Evolutionary conservation across 2,113 vertebrate species (phyloP).

Genomic region (Micromys minutus): DNA sequence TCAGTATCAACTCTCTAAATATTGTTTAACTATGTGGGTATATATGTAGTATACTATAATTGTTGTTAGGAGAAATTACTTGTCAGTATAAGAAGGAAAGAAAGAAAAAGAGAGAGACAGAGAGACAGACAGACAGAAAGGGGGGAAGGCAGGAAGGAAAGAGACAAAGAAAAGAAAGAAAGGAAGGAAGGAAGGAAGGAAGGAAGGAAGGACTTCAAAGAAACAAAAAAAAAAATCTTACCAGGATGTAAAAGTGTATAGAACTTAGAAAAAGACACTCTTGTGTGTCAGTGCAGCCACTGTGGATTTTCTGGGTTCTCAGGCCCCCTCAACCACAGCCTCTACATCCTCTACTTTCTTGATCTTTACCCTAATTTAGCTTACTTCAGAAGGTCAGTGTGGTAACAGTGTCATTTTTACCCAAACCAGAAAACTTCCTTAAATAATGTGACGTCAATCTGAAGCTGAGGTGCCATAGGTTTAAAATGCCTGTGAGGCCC

Average conservation of each 20-base stretch:
- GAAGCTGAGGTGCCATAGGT: not conserved
- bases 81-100: not conserved
- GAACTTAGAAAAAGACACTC: not conserved
- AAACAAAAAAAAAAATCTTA: not conserved
- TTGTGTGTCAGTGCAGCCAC: not conserved
- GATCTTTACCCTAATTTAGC: not conserved
- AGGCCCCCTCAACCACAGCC: not conserved
- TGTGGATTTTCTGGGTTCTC: not conserved
- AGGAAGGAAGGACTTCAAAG: not conserved
- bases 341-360: not conserved
- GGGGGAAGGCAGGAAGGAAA: no score
- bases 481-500: not conserved
- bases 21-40: not conserved
- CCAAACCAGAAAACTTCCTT: not conserved
- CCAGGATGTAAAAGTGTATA: no score
- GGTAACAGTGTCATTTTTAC: not conserved
- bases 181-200: no score
- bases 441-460: not conserved
- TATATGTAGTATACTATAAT: not conserved
- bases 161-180: no score
- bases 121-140: no score
- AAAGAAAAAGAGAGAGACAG: fast-evolving
- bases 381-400: not conserved
- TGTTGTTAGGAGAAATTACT: not conserved
- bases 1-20: not conserved